These are phyloP conservation scores for Cephalopachus bancanus DNA, from an alignment of 2,797 vertebrate species.

Conservation along the genomic window DNA sequence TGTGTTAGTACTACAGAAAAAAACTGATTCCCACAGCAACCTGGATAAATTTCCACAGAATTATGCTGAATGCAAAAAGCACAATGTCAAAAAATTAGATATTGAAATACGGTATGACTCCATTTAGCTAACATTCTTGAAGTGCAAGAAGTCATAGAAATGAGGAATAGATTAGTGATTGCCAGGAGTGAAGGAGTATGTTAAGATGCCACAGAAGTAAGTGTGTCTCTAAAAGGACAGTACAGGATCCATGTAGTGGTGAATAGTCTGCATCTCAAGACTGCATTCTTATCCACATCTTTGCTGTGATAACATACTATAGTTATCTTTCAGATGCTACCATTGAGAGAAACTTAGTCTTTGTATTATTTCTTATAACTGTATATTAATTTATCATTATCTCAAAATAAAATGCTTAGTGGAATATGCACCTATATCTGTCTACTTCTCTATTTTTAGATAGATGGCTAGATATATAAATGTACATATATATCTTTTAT, in stretches of 20 bases:
- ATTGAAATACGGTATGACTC: rapidly evolving
- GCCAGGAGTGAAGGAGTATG: not conserved
- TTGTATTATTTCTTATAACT: not conserved
- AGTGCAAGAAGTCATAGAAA: not conserved
- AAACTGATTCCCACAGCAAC: not conserved
- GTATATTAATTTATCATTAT: not conserved
- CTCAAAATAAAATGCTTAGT: not conserved
- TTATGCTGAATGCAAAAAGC: not conserved
- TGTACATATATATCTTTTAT: not conserved
- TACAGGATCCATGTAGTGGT: not conserved
- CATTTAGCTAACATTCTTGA: not conserved
- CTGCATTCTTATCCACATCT: not conserved
- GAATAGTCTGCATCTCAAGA: not conserved
- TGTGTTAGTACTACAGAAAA: not conserved
- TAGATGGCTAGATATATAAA: not conserved
- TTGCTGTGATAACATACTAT: not conserved
- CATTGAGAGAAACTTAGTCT: not conserved
- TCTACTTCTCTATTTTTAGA: not conserved
- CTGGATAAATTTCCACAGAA: not conserved
- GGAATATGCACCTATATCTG: not conserved
- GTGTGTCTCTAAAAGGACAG: not conserved
- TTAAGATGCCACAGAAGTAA: not conserved
- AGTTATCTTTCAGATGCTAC: not conserved
- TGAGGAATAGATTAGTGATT: not conserved
- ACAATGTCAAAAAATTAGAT: not conserved